Evolutionary conservation across 2,888 invertebrate species (phyloP), one percentile per base, ranked within the genome.

Genomic region (Apomyelois bistriatella): DNA sequence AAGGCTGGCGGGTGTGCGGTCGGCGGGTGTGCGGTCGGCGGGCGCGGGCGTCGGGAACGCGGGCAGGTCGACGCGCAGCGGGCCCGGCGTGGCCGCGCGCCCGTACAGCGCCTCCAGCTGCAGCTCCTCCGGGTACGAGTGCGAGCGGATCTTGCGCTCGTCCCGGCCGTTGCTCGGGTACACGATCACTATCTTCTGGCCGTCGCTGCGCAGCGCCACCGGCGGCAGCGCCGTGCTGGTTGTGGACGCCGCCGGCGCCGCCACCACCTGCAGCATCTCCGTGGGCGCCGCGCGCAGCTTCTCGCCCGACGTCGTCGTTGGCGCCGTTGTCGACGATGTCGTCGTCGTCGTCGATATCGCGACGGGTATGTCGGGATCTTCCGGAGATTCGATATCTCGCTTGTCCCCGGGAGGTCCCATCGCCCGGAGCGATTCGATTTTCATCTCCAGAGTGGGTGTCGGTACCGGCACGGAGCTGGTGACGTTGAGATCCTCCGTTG

Each of bases 1-100:
- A 92, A 93, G 0, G 93, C 93, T 9, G 93, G 93, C 58, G 93
- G 69, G 60, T 93, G 91, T n/a, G 93, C 91, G 41, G 91, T 79
- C 5, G 92, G 58, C 4, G 71, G 65, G 1, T n/a, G n/a, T n/a
- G n/a, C n/a, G n/a, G n/a, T n/a, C 49, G 52, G 66, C 58, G 48
- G 66, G 56, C 10, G 64, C 68, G 4, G 89, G 88, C 15, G 93
- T 93, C 28, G 88, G 72, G 66, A 92, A 93, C 0, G 93, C 93
- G 9, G 93, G 93, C 58, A 93, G 69, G 60, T 93, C 92, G n/a
- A 93, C 91, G 41, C 91, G 79, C 5, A 92, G 58, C 4, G 71
- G 65, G 1, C 68, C 62, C 0, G 87, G 83, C 52, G 82, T 79
- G 3, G 82, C 81, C 15, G 90, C 85, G 63, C 75, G 78, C 22